Conservation (phyloP, 2,113 vertebrate genomes). For the Orientallactaga bullata region DNA sequence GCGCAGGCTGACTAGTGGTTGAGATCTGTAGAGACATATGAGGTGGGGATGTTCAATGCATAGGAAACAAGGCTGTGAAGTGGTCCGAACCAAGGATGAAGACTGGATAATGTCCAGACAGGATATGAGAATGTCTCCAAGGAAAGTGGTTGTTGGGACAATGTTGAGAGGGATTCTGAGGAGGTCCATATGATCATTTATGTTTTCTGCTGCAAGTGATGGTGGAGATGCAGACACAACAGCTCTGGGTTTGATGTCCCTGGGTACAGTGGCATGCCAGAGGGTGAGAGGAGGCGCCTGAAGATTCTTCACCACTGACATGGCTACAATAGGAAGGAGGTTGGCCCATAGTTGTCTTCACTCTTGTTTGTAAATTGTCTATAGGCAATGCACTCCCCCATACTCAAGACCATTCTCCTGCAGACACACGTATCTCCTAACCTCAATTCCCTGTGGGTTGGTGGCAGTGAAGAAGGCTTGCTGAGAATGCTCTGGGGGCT, state of each 20-base stretch:
- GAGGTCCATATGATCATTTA: accelerated
- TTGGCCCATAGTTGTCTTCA: accelerated
- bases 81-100: accelerated
- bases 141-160: background rate
- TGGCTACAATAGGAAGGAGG: too few species aligned
- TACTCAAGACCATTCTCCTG: too few species aligned
- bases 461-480: too few species aligned
- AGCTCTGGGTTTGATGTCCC: too few species aligned
- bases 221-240: accelerated
- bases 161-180: background rate
- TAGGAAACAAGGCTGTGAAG: accelerated
- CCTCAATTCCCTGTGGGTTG: too few species aligned
- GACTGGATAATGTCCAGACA: accelerated
- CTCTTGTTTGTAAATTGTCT: background rate
- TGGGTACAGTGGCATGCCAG: background rate
- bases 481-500: too few species aligned
- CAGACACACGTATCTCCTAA: too few species aligned
- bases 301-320: accelerated
- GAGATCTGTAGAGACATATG: background rate
- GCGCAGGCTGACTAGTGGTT: background rate
- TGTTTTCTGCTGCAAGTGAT: background rate
- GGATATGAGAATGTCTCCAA: background rate
- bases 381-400: accelerated
- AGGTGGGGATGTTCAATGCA: background rate
- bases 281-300: accelerated